These are phyloP conservation scores for Agrilus planipennis DNA, from an alignment of 1,140 invertebrate species.

Conservation along the genomic window DNA sequence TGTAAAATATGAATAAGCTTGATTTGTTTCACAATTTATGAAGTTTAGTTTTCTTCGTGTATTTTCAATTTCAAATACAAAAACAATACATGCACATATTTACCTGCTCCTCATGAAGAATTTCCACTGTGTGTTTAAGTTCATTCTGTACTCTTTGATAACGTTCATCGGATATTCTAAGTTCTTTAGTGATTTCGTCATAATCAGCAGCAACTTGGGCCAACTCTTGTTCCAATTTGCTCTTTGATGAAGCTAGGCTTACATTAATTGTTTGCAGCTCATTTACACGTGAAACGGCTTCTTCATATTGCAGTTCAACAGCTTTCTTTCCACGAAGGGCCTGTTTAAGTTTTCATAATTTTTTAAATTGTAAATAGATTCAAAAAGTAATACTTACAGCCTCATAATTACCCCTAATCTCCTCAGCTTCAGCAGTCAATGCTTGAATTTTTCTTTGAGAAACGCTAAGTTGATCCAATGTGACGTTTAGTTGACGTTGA, in stretches of 20 bases:
- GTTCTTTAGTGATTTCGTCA: slow-evolving; percentile 90
- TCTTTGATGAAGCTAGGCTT: slow-evolving; percentile 78
- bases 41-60: not conserved
- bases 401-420: slow-evolving; percentile 87
- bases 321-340: slow-evolving; percentile 80
- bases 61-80: too few relatives aligned
- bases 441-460: slow-evolving; percentile 85
- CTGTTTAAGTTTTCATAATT: slow-evolving; percentile 33
- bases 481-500: slow-evolving; percentile 87
- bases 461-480: slow-evolving; percentile 83
- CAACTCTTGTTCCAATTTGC: slow-evolving; percentile 89
- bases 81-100: too few relatives aligned
- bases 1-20: too few relatives aligned
- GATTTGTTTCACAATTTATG: not conserved
- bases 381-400: slow-evolving; percentile 31
- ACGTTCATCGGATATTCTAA: slow-evolving; percentile 85
- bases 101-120: slow-evolving; percentile 91
- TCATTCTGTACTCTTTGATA: slow-evolving; percentile 85
- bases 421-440: slow-evolving; percentile 85
- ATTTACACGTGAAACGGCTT: slow-evolving; percentile 76
- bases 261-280: slow-evolving; percentile 90
- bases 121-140: slow-evolving; percentile 84
- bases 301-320: slow-evolving; percentile 81
- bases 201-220: slow-evolving; percentile 78
- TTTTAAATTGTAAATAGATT: slow-evolving; percentile 27